These are phyloP conservation scores for Patiria pectinifera DNA, from an alignment of 53 echinoderm and acorn worm species.

Conservation along the genomic window DNA sequence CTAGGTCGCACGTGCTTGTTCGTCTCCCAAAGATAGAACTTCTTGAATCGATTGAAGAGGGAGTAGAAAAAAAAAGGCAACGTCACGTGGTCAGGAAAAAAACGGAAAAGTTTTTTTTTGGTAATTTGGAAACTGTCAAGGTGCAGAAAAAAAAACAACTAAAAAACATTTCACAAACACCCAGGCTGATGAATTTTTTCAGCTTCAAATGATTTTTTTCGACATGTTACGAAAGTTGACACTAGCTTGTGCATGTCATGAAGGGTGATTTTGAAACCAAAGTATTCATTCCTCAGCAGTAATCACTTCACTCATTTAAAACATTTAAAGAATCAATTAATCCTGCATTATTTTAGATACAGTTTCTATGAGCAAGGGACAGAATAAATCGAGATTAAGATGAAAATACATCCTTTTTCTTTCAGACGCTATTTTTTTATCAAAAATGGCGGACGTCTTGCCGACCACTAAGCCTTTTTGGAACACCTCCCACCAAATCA, in stretches of 20 bases:
- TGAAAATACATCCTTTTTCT: background rate
- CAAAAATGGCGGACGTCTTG: background rate
- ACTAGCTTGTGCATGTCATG: no score
- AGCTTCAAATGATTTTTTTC: no score
- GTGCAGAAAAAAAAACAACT: background rate
- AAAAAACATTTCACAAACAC: background rate
- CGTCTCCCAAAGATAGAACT: background rate
- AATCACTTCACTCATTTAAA: background rate
- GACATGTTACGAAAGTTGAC: no score
- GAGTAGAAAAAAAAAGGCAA: background rate
- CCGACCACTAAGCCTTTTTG: slow-evolving; percentile 24
- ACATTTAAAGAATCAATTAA: background rate
- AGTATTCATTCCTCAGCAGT: no score
- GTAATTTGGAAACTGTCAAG: background rate
- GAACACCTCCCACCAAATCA: slow-evolving; percentile 15
- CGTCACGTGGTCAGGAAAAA: background rate
- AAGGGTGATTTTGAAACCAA: no score
- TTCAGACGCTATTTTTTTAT: background rate
- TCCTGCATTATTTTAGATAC: no score
- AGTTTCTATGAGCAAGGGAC: background rate
- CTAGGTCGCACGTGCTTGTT: background rate
- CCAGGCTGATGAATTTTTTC: no score
- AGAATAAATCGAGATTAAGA: background rate
- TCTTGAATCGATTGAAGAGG: slow-evolving; percentile 4
- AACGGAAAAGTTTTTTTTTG: background rate